A percentile compares a stretch with the other conserved stretches of the same genome.
These are phyloP conservation scores for Sinocyclocheilus anophthalmus DNA, from an alignment of 2,113 vertebrate species.

Conservation along the genomic window DNA sequence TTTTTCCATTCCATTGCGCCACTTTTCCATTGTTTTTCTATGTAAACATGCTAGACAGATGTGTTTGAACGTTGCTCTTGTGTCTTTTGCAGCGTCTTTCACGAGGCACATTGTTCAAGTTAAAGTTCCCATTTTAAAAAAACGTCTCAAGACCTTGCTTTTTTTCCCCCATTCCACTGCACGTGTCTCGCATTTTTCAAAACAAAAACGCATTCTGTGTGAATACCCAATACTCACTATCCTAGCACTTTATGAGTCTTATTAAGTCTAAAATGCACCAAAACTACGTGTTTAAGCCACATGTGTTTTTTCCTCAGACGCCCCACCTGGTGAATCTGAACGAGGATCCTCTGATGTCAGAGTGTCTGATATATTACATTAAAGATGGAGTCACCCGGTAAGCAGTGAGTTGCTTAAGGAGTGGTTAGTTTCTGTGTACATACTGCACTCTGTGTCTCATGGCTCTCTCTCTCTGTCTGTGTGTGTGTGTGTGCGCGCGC, in stretches of 20 bases:
- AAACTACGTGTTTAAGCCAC: background rate
- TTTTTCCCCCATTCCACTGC: background rate
- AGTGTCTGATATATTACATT: constrained; percentile 88
- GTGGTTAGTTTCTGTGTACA: background rate
- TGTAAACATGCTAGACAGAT: no score
- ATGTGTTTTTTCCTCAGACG: constrained; percentile 71
- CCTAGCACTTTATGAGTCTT: no score
- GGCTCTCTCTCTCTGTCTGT: background rate
- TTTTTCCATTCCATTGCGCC: no score
- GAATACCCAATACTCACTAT: background rate
- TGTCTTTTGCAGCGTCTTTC: no score
- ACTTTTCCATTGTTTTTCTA: no score
- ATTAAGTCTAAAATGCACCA: background rate
- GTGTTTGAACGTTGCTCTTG: no score
- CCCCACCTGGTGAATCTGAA: constrained; percentile 89
- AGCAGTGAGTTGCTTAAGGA: background rate
- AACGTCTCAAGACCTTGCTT: no score
- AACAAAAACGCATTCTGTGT: background rate
- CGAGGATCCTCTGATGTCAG: constrained; percentile 88
- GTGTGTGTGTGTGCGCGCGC: background rate
- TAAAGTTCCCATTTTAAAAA: no score
- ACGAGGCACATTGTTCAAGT: no score
- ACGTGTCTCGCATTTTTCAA: background rate
- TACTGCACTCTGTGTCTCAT: background rate
- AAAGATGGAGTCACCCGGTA: constrained; percentile 88